Base-by-base conservation (phyloP, 1,140 invertebrate species). In the Hyles vespertilio region DNA sequence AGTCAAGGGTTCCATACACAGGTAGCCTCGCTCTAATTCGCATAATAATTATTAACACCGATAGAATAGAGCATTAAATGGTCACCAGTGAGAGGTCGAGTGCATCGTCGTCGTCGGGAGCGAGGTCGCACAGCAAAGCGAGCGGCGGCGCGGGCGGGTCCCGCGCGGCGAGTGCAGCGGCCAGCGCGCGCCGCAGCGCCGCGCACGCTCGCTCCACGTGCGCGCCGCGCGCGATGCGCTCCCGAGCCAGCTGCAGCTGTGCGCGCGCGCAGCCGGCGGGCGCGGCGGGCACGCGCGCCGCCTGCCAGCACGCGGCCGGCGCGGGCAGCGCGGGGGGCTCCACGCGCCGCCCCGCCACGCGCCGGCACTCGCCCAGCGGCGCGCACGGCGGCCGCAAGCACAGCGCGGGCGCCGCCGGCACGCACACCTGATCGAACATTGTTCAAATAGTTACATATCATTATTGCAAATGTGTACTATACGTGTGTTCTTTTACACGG, bases 31-130 rank as follows among this genome's bases (percentile, higher is more conserved):
- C 22, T 2, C 22, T 22, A 22, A 1, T 22, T 22, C 22, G 22
- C 22, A 22, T 22, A 22, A 0, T 22, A 22, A 22, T 22, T 22
- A 22, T 1, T 22, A 22, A 22, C 12, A 51, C 1, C 5, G 5
- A 51, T 22, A 11, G n/a, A 40, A 40, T 2, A 40, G 36, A 5
- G 8, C 36, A 40, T 8, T 22, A 40, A 40, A 5, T 1, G 49
- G 88, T 93, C 81, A 96, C 95, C 90, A 97, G 90, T 10, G 96
- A 96, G n/a, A 98, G 93, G 89, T 97, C 96, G 48, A 98, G 91
- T 3, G 95, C 95, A 72, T 97, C 95, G 70, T 95, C 94, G 52
- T 93, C 93, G 22, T 93, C 93, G 0, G 91, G 90, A 65, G 96
- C 95, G 5, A 97, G 89, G 75, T 95, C 95, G 77, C 96, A 97